Evolutionary conservation across 2,113 vertebrate genomes (phyloP), one percentile per base, ranked within the genome.

Genomic region (Alethe diademata): DNA sequence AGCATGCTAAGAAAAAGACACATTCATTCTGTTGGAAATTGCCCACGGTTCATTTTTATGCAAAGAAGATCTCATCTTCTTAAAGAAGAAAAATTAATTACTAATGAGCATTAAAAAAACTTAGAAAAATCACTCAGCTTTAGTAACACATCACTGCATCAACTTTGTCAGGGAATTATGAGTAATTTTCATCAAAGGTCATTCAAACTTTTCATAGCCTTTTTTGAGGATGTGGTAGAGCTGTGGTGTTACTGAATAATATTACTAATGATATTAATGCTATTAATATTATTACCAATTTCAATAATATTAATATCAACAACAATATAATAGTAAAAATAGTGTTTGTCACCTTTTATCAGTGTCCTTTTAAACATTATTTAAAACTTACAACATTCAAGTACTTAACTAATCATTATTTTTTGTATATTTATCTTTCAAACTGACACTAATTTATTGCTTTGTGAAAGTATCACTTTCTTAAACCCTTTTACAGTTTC

Each of bases 31-130:
- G 23, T 78, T 88, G 65, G 65, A 87, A 96, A 83, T 28, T 88
- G 61, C 35, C 53, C 50, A 35, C 22, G 28, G 36, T 84, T 97
- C 82, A 96, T 97, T 97, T 65, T 91, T 84, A 97, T 96, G 93
- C 91, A 93, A 96, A 91, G 83, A 96, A 88, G 31, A 62, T 26
- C 26, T 95, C 88, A 94, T 86, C 84, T 84, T 72, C 75, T 94
- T 94, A 95, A 88, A 93, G 8, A 29, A 74, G 40, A 93, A 86
- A 92, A 86, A 94, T 50, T 90, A 93, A 93, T 93, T 96, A 97
- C 93, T 98, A 97, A 97, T 97, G 84, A 98, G 78, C 93, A 92
- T 94, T 94, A 58, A 93, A 93, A 87, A 97, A 87, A 40, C 62
- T 82, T 67, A 79, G 84, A 95, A 97, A 93, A 97, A 97, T 96